Evolutionary conservation across 37 sponge, comb jelly and placozoan genomes (phyloP).

Genomic region (Ianthella basta): DNA sequence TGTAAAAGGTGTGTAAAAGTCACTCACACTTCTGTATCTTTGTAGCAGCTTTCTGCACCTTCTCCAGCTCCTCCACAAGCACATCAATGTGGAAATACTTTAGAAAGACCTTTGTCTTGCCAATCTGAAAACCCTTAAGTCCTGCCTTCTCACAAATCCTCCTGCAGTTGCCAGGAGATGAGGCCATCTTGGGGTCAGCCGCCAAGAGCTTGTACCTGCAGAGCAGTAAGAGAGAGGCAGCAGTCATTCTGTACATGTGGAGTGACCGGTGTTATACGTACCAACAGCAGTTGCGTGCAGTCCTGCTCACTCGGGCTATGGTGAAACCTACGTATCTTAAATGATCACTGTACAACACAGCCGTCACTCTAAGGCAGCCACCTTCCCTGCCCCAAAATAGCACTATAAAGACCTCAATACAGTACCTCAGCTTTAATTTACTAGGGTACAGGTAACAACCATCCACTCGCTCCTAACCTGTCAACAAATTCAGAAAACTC

Average conservation of each 20-base stretch:
- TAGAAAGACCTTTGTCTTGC: constrained; percentile 80
- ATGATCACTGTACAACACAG: too few relatives aligned
- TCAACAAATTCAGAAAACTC: constrained; percentile 71
- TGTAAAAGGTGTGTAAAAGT: background rate
- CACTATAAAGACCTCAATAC: too few relatives aligned
- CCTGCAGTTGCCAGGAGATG: constrained; percentile 38
- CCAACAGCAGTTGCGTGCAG: too few relatives aligned
- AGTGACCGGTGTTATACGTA: too few relatives aligned
- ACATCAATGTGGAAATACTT: constrained; percentile 76
- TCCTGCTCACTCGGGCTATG: too few relatives aligned
- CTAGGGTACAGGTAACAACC: too few relatives aligned
- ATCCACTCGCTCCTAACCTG: constrained; percentile 10
- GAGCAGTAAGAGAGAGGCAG: background rate
- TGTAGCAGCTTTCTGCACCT: constrained; percentile 62
- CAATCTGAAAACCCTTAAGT: constrained; percentile 54
- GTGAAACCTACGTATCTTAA: too few relatives aligned
- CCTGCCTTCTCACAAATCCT: constrained; percentile 53
- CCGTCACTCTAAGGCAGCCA: too few relatives aligned
- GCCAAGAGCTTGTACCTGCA: constrained; percentile 44
- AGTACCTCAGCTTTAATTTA: too few relatives aligned
- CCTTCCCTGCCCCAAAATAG: too few relatives aligned
- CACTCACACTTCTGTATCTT: constrained; percentile 41
- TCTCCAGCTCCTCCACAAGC: constrained; percentile 55
- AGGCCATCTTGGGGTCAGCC: constrained; percentile 26
- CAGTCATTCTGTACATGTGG: too few relatives aligned